These are phyloP conservation scores for Andrena cerasifolii DNA, from an alignment of 1,140 invertebrate genomes.

Conservation along the genomic window DNA sequence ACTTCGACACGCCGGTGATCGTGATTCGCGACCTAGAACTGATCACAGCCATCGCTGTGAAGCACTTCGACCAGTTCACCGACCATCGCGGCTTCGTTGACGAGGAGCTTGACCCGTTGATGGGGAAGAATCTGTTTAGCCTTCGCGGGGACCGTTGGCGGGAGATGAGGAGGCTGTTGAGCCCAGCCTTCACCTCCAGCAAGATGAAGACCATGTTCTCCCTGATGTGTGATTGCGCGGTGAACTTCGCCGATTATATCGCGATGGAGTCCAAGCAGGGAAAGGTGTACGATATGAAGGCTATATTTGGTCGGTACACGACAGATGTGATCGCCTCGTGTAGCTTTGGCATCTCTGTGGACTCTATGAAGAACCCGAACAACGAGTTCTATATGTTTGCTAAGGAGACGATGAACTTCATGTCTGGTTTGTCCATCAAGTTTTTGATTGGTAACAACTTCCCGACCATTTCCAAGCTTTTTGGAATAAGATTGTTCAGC, in stretches of 20 bases:
- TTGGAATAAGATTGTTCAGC: slow-evolving; percentile 23
- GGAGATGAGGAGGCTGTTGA: slow-evolving; percentile 44
- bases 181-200: slow-evolving; percentile 40
- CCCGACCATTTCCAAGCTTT: background rate
- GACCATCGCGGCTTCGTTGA: slow-evolving; percentile 25
- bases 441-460: slow-evolving; percentile 11
- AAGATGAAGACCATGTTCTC: slow-evolving; percentile 53
- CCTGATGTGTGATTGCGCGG: slow-evolving; percentile 32
- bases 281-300: slow-evolving; percentile 14
- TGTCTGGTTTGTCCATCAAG: background rate
- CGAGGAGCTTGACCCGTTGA: slow-evolving; percentile 8
- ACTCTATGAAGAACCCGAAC: slow-evolving; percentile 38
- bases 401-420: background rate
- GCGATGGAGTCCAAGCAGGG: background rate
- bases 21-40: slow-evolving; percentile 48
- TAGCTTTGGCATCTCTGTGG: slow-evolving; percentile 35
- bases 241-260: background rate
- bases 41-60: slow-evolving; percentile 25
- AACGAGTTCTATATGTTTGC: slow-evolving; percentile 40
- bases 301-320: slow-evolving; percentile 8
- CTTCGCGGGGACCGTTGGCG: slow-evolving; percentile 35
- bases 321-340: slow-evolving; percentile 41
- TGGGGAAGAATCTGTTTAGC: slow-evolving; percentile 28
- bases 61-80: slow-evolving; percentile 49
- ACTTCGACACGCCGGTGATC: background rate